Evolutionary conservation across 2,888 invertebrate genomes (phyloP), one percentile per base, ranked within the genome.

Genomic region (Hypselothyrea guttata): DNA sequence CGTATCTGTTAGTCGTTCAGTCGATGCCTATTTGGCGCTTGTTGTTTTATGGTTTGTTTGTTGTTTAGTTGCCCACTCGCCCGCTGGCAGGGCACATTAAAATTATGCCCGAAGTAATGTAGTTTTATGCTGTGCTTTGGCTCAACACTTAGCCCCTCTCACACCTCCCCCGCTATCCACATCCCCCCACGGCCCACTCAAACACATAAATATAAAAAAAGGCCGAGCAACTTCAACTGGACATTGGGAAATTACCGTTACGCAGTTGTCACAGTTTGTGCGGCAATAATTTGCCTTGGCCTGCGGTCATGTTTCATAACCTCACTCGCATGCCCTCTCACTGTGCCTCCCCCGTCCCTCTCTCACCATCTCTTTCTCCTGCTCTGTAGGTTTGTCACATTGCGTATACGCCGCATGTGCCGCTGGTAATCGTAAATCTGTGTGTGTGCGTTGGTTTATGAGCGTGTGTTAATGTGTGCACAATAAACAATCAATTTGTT

Each of bases 401-500:
- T 60, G 60, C 61, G 65, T 37, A 61, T 57, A 57, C 65, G 56
- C 56, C 55, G 69, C 59, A 53, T 60, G 47, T 42, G 49, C 42
- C 48, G 27, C n/a, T 35, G 9, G 18, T 37, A 65, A 53, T 65
- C 69, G 69, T 69, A 69, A 69, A 69, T 69, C 65, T 69, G 47
- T 56, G 52, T n/a, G 51, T 60, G 61, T 71, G 56, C 59, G 37
- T 45, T 51, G 61, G 46, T 49, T 48, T 30, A n/a, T 33, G 55
- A 53, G 58, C 52, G 71, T 57, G 62, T 68, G 70, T 60, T 78
- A 67, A 74, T 74, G 79, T 76, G 67, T 59, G 62, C 57, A 78
- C 73, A 75, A 76, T 76, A 77, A 79, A 79, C 79, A 79, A 77
- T 79, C 79, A 77, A 77, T 77, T 79, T 79, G 75, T 65, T 75